Evolutionary conservation across 2,797 vertebrate species (phyloP), one percentile per base, ranked within the genome.

Genomic region (Fistularia tabacaria): DNA sequence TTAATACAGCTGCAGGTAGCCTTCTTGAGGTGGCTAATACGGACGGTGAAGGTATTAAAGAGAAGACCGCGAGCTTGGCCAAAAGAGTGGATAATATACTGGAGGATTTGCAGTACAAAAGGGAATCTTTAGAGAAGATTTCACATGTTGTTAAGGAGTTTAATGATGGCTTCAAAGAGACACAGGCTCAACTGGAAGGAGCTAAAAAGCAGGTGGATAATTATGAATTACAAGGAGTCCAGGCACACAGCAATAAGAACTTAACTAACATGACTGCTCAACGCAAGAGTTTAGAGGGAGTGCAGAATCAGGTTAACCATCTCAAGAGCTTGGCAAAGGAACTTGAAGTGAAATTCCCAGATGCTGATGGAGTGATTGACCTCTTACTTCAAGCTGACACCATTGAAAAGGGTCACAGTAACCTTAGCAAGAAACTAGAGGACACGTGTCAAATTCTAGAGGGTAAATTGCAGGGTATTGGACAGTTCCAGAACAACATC

Each of bases 401-500:
- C 52, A 68, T 99, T 57, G 93, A 94, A 36, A 83, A 80, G 58
- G 93, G 97, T 49, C 93, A 95, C 46, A 73, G 44, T 40, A 52
- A 56, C 4, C 76, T 98, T 15, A 93, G 81, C 56, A 87, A 87
- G 69, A 90, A 92, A 38, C 83, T 96, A 36, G 93, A 94, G 47
- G 92, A 95, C 0, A 90, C 89, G 6, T 98, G 95, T 74, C 91
- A 89, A 0, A 90, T 88, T 54, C 71, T 99, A 70, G 97, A 99
- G 74, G 88, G 92, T 46, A 99, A 97, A 83, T 91, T 98, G 58
- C 97, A 98, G 64, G 96, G 96, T 55, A 98, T 99, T 0, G 94
- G 95, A 1, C 94, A 95, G 85, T 98, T 99, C 77, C 97, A 99
- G 82, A 94, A 95, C 79, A 93, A 81, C 83, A 97, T 98, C 79